phyloP scores from a whole-genome alignment of 1,140 invertebrate species.

The Bombus pyrosoma region DNA sequence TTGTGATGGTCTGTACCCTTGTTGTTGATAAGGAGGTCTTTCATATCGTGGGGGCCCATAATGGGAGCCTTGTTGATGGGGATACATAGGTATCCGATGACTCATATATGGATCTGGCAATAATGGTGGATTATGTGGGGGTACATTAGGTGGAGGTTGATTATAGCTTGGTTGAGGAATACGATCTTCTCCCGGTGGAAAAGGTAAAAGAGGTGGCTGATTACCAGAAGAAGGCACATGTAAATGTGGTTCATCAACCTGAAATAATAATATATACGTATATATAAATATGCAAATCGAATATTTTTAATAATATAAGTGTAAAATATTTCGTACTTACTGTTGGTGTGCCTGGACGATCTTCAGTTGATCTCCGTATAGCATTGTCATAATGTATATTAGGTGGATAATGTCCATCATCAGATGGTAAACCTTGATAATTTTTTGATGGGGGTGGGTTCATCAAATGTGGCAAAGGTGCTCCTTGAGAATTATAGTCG shows the following conservation, averaged over 20 bases:
- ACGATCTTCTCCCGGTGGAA: conserved; percentile 80
- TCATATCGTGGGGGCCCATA: conserved; percentile 79
- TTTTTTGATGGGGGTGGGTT: conserved; percentile 74
- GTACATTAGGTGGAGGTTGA: conserved; percentile 77
- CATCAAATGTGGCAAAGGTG: conserved; percentile 70
- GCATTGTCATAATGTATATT: conserved; percentile 79
- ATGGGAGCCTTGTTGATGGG: conserved; percentile 79
- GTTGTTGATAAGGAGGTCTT: conserved; percentile 76
- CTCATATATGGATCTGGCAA: conserved; percentile 79
- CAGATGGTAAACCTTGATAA: conserved; percentile 72
- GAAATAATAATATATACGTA: conserved; percentile 26
- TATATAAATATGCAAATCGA: background rate
- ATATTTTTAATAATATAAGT: background rate
- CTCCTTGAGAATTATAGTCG: conserved; percentile 72
- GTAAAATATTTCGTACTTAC: conserved; percentile 80
- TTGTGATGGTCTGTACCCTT: conserved; percentile 74
- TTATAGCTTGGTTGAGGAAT: conserved; percentile 75
- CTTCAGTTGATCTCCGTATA: conserved; percentile 82
- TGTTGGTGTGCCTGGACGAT: conserved; percentile 88
- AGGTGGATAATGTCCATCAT: conserved; percentile 76
- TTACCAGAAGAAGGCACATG: conserved; percentile 69
- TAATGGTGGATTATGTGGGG: conserved; percentile 76
- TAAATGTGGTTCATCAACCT: conserved; percentile 81
- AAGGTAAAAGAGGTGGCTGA: conserved; percentile 77
- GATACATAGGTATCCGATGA: conserved; percentile 79